These are phyloP conservation scores for Passer montanus DNA, from an alignment of 2,113 vertebrate species.

Conservation along the genomic window DNA sequence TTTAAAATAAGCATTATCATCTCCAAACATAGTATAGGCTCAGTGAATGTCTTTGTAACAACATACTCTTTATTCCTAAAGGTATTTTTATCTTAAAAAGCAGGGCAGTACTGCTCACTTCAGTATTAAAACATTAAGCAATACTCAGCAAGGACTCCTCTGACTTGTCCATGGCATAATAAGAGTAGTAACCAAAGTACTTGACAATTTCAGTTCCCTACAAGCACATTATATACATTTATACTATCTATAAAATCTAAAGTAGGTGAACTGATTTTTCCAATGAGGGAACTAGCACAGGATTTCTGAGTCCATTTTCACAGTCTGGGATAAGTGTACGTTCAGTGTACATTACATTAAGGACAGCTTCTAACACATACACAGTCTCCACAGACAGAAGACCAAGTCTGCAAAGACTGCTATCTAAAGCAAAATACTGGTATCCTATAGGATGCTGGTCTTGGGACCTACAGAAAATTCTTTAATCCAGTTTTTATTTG, in stretches of 20 bases:
- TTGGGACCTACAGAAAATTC: not conserved
- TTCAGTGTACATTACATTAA: not conserved
- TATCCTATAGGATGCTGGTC: not conserved
- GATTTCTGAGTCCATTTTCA: not conserved
- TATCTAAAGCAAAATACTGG: not conserved
- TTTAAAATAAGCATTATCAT: not conserved
- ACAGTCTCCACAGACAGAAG: not conserved
- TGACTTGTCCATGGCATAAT: not conserved
- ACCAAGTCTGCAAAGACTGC: not conserved
- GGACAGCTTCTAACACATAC: not conserved
- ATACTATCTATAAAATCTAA: not conserved
- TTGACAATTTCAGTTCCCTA: not conserved
- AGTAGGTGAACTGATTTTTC: not conserved
- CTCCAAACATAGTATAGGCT: not conserved
- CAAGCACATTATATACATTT: not conserved
- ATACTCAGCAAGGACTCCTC: not conserved
- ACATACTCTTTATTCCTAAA: not conserved
- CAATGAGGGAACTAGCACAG: not conserved
- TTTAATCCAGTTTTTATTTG: not conserved
- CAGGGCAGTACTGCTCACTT: not conserved
- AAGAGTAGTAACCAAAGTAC: not conserved
- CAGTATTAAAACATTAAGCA: not conserved
- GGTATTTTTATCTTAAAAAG: not conserved
- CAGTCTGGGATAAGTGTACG: not conserved
- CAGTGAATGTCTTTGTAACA: not conserved